These are phyloP conservation scores for Tiliqua scincoides DNA, from an alignment of 2,113 vertebrate species.

Conservation along the genomic window DNA sequence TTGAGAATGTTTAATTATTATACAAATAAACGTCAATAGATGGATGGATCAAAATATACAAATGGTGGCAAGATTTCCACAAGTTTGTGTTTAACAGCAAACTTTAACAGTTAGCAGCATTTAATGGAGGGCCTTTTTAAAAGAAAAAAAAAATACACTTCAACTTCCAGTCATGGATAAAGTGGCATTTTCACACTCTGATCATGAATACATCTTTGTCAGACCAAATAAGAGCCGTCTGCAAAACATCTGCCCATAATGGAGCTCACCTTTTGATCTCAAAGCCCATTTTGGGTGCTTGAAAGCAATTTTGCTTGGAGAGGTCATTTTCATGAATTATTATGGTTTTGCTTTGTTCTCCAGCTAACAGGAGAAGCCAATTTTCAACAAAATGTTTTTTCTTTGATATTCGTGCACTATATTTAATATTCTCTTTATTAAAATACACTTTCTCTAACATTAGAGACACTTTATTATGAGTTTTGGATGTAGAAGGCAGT, in stretches of 20 bases:
- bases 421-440: constrained; percentile 40
- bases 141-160: neutral
- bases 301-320: constrained; percentile 44
- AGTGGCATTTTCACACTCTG: constrained; percentile 53
- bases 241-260: constrained; percentile 44
- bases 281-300: constrained; percentile 22
- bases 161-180: constrained; percentile 37
- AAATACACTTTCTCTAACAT: constrained; percentile 45
- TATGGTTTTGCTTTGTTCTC: constrained; percentile 28
- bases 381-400: neutral
- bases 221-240: constrained; percentile 20
- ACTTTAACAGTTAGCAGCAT: too few relatives aligned
- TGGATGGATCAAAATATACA: too few relatives aligned
- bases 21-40: too few relatives aligned
- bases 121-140: too few relatives aligned
- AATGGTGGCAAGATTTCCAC: too few relatives aligned
- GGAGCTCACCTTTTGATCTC: constrained; percentile 66
- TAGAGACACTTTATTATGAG: constrained; percentile 21
- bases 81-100: too few relatives aligned
- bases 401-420: constrained; percentile 35
- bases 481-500: constrained; percentile 45
- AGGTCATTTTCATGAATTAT: constrained; percentile 39
- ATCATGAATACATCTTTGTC: constrained; percentile 48
- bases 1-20: too few relatives aligned
- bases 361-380: constrained; percentile 19